Percentiles rank a stretch among this genome's conserved stretches.
Evolutionary conservation across 2,113 vertebrate species (phyloP).

Genomic region (Protobothrops mucrosquamatus): DNA sequence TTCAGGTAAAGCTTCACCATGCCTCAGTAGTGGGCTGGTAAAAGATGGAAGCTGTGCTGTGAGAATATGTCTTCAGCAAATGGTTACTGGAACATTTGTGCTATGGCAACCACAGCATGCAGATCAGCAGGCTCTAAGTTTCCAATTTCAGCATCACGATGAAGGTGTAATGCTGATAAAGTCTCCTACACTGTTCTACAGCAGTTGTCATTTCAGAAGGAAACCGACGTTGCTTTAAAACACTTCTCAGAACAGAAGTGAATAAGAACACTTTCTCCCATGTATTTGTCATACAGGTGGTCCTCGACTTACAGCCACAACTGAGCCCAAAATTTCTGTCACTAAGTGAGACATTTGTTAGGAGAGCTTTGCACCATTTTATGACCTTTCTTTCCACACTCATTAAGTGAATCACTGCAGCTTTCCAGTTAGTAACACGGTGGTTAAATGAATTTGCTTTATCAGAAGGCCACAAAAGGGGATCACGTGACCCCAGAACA

Average conservation of each 20-base stretch:
- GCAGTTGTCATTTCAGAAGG: background rate
- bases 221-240: background rate
- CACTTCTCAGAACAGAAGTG: background rate
- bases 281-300: background rate
- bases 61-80: background rate
- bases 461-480: background rate
- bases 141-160: background rate
- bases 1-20: background rate
- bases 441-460: background rate
- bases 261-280: background rate
- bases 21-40: background rate
- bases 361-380: no score
- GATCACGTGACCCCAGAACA: background rate
- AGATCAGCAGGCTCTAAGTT: background rate
- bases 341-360: background rate
- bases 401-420: background rate
- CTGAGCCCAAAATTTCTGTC: no score
- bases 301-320: background rate
- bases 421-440: background rate
- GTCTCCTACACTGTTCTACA: background rate
- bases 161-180: background rate
- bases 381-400: background rate
- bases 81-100: background rate
- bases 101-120: background rate
- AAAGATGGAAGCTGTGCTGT: background rate